A percentile compares a stretch with the other conserved stretches of the same genome.
These are phyloP conservation scores for Muntiacus reevesi DNA, from an alignment of 2,113 vertebrate species.

Conservation along the genomic window DNA sequence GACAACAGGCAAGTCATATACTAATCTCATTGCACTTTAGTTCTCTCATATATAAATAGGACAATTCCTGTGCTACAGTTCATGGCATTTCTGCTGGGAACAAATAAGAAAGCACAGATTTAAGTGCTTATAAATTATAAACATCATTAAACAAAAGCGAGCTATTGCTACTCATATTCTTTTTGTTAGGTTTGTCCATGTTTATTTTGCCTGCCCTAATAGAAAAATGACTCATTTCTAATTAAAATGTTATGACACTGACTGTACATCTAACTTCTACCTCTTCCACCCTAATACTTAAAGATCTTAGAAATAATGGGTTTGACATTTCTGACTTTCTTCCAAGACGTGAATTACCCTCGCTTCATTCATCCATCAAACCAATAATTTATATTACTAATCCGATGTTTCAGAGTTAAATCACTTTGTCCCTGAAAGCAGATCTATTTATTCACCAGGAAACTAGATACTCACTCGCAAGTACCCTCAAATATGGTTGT, in stretches of 20 bases:
- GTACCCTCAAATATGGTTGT: background rate
- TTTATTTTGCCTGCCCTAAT: background rate
- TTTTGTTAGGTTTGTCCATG: constrained; percentile 26
- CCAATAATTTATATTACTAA: constrained; percentile 28
- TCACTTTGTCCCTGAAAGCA: constrained; percentile 1
- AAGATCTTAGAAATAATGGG: constrained; percentile 48
- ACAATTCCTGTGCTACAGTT: background rate
- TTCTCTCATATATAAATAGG: background rate
- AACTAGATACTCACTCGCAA: background rate
- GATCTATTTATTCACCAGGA: constrained; percentile 41
- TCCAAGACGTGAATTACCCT: constrained; percentile 47
- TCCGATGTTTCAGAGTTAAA: constrained; percentile 45
- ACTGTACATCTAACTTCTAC: background rate
- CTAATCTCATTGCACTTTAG: background rate
- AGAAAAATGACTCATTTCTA: constrained; percentile 46
- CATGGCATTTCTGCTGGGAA: background rate
- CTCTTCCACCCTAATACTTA: background rate
- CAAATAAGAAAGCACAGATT: background rate
- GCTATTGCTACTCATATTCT: background rate
- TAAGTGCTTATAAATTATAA: background rate
- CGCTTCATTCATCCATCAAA: constrained; percentile 34
- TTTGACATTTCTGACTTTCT: constrained; percentile 52
- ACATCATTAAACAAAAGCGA: background rate
- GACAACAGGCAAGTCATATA: background rate
- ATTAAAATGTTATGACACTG: constrained; percentile 45